Evolutionary conservation across 2,888 invertebrate genomes (phyloP).

Genomic region (Chloroclystis v-ata): DNA sequence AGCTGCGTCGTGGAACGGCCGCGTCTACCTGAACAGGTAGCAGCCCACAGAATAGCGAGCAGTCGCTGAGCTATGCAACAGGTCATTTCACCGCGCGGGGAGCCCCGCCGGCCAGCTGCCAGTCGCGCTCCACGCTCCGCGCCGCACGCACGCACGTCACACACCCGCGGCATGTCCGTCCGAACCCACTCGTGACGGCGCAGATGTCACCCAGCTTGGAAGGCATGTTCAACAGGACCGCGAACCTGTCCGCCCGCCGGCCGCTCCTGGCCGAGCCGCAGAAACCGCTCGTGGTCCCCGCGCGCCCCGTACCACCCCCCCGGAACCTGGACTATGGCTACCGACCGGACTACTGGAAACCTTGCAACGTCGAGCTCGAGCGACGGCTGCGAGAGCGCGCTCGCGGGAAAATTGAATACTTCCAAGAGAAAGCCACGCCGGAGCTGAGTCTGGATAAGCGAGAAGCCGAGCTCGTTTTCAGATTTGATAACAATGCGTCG

Average conservation of each 20-base stretch:
- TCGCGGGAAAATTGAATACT: conserved; percentile 71
- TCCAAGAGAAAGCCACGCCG: conserved; percentile 70
- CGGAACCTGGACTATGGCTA: conserved; percentile 53
- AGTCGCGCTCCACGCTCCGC: conserved; percentile 53
- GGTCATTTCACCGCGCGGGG: conserved; percentile 71
- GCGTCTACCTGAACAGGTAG: conserved; percentile 70
- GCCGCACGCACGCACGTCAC: conserved; percentile 35
- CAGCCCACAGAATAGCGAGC: conserved; percentile 13
- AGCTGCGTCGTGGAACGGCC: conserved; percentile 67
- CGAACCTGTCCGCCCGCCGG: conserved; percentile 70
- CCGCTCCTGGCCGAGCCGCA: conserved; percentile 73
- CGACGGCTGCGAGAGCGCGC: conserved; percentile 65
- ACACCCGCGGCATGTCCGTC: conserved; percentile 62
- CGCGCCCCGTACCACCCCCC: conserved; percentile 59
- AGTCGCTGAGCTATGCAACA: conserved; percentile 56
- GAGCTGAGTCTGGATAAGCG: conserved; percentile 66
- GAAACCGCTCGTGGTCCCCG: conserved; percentile 65
- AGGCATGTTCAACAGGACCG: conserved; percentile 74
- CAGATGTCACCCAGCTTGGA: conserved; percentile 75
- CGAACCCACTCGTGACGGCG: conserved; percentile 61
- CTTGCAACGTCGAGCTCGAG: conserved; percentile 72
- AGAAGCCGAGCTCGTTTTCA: conserved; percentile 71
- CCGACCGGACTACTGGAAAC: conserved; percentile 68
- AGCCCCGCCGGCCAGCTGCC: conserved; percentile 34
- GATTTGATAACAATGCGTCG: conserved; percentile 69